phyloP scores from a whole-genome alignment of 2,113 vertebrate species.

The Poicephalus meyeri region DNA sequence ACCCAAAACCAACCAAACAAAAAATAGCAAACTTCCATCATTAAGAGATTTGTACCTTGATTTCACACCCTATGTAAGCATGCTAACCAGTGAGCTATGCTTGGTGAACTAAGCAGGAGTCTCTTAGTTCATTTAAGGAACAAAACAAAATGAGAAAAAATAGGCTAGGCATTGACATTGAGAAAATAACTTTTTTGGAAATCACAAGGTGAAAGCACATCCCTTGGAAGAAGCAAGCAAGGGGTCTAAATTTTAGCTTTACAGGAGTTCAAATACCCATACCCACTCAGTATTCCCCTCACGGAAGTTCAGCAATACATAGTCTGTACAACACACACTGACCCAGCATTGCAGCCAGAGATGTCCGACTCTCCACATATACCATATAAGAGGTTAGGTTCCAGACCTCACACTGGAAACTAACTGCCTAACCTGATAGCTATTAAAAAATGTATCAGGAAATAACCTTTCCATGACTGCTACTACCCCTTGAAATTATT shows the following conservation, averaged over 20 bases:
- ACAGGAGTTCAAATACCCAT: not conserved
- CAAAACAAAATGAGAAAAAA: not conserved
- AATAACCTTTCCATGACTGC: not conserved
- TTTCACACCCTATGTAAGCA: not conserved
- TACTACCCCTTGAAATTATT: not conserved
- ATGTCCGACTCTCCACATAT: accelerated
- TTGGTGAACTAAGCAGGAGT: not conserved
- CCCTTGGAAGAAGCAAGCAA: not conserved
- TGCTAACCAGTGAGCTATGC: not conserved
- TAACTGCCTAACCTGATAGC: not conserved
- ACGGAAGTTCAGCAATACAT: not conserved
- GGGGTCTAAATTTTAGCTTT: not conserved
- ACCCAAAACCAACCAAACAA: not conserved
- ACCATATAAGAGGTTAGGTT: not conserved
- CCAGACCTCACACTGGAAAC: not conserved
- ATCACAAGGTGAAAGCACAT: not conserved
- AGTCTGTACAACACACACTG: accelerated
- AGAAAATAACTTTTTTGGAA: not conserved
- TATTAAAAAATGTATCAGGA: not conserved
- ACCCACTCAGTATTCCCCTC: not conserved
- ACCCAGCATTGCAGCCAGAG: not conserved
- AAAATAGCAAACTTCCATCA: not conserved
- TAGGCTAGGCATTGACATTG: not conserved
- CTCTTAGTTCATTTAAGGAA: not conserved
- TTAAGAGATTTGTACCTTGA: not conserved